Evolutionary conservation across 2,888 invertebrate species (phyloP), one percentile per base, ranked within the genome.

Genomic region (Geotrupes spiniger): DNA sequence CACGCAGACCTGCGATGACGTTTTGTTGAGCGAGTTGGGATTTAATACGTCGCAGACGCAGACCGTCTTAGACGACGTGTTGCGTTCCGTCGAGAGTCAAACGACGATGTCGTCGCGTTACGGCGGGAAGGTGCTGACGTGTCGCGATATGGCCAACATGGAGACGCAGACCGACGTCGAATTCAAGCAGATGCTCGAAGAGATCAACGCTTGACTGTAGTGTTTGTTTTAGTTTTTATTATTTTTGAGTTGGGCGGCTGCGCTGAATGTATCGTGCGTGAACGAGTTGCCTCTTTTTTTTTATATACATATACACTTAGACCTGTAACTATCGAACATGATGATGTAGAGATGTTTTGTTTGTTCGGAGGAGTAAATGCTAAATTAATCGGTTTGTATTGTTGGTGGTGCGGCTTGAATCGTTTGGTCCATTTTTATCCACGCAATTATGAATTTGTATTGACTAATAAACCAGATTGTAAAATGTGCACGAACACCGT

Each of bases 21-120:
- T 79, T 31, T 65, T 81, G 17, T 65, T 77, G 2, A 63, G 54
- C 3, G 81, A 79, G 56, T 68, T 83, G 21, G 78, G 74, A n/a
- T 68, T 82, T 29, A 76, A 78, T 12, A 77, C 83, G 57, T 83
- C 79, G 48, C 81, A 84, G 62, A 84, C 84, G 0, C 84, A 84
- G 65, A 84, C 84, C 1, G 71, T 76, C 0, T 67, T 72, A 43
- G 77, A 78, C 45, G 80, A 80, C 52, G 67, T 76, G 21, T 70
- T 81, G 10, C 76, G 78, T 1, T 81, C 81, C 1, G 78, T 81
- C 0, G 80, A 82, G 64, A 82, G 81, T 8, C 81, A 82, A 65
- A 82, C 82, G 0, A 62, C 66, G 43, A 64, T 70, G 63, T 67
- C 69, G 1, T 62, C 63, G 27, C 60, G 57, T 12, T 60, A 56